phyloP scores from a whole-genome alignment of 1,140 invertebrate species.

The Reticulitermes speratus region DNA sequence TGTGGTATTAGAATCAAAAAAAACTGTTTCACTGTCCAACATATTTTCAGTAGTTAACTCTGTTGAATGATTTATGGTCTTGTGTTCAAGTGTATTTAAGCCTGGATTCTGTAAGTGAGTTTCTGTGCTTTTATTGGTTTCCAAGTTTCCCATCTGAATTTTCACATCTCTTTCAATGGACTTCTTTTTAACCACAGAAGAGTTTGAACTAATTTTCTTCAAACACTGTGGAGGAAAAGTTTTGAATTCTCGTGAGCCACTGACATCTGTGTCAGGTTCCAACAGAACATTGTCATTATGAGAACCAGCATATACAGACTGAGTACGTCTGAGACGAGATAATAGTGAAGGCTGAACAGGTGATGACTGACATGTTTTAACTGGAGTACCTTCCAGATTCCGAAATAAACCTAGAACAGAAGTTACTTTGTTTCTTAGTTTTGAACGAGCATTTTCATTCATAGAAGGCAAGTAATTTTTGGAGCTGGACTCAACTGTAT shows the following conservation, averaged over 20 bases:
- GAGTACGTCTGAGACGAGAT: slow-evolving; percentile 34
- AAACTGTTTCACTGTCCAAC: no score
- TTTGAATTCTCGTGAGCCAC: not conserved
- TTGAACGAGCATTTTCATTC: slow-evolving; percentile 36
- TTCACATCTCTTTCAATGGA: not conserved
- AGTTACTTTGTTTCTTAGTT: slow-evolving; percentile 50
- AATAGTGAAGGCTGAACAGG: not conserved
- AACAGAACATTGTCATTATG: slow-evolving; percentile 38
- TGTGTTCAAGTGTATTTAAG: not conserved
- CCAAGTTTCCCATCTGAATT: not conserved
- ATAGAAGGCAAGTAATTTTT: not conserved
- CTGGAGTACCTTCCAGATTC: slow-evolving; percentile 57
- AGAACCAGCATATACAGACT: slow-evolving; percentile 38
- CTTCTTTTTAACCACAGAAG: not conserved
- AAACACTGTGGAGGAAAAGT: not conserved
- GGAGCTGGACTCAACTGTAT: slow-evolving; percentile 38
- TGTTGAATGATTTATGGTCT: not conserved
- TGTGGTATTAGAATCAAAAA: no score
- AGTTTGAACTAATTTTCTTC: not conserved
- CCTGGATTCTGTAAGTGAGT: not conserved
- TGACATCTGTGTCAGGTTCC: not conserved
- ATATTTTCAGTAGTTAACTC: not conserved
- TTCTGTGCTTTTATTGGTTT: not conserved
- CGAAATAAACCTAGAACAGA: slow-evolving; percentile 67
- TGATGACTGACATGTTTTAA: not conserved